These are phyloP conservation scores for Melipona bicolor DNA, from an alignment of 2,888 invertebrate species.

Conservation along the genomic window DNA sequence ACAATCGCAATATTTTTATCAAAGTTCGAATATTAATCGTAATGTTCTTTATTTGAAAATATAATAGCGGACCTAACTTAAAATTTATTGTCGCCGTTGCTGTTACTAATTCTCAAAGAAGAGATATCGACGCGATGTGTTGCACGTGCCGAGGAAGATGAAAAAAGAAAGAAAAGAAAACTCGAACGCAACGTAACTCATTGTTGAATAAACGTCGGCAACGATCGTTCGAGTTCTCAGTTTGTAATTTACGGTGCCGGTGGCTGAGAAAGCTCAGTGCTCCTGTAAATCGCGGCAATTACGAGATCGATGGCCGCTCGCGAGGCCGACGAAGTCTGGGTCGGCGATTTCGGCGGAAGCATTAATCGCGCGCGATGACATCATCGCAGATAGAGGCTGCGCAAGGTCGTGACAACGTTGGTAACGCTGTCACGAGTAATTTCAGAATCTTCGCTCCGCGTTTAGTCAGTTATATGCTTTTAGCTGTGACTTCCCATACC, in stretches of 20 bases:
- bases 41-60: too few species aligned
- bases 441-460: not conserved
- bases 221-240: not conserved
- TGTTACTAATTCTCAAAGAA: too few species aligned
- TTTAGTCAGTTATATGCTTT: not conserved
- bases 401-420: slow-evolving; percentile 40
- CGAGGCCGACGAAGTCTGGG: slow-evolving; percentile 37
- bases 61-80: too few species aligned
- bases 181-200: not conserved
- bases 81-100: too few species aligned
- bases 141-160: too few species aligned
- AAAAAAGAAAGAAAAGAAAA: not conserved
- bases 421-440: slow-evolving; percentile 26
- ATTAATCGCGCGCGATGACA: slow-evolving; percentile 53
- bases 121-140: too few species aligned
- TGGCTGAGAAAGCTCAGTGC: not conserved
- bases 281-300: slow-evolving; percentile 32
- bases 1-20: too few species aligned
- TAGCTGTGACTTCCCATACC: not conserved
- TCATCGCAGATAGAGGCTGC: slow-evolving; percentile 36
- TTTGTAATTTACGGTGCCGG: slow-evolving; percentile 4
- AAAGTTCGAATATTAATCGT: too few species aligned
- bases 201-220: not conserved
- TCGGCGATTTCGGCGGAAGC: slow-evolving; percentile 56
- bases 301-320: slow-evolving; percentile 47